These are phyloP conservation scores for Cricetomys ansorgei DNA, from an alignment of 2,113 vertebrate genomes.

Conservation along the genomic window DNA sequence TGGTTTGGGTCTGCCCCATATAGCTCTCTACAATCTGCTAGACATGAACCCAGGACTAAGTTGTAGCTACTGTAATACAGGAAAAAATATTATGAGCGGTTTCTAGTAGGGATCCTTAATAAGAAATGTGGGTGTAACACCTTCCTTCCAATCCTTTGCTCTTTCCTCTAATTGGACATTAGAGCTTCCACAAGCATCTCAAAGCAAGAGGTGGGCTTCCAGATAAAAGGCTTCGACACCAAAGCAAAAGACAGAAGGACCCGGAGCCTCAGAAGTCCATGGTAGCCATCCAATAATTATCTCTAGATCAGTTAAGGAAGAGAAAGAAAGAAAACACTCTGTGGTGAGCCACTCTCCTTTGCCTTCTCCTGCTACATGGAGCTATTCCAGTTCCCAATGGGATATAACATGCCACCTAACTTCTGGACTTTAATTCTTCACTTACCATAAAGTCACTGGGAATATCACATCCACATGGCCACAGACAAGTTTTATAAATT, in stretches of 20 bases:
- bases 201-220: background rate
- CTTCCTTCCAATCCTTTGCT: background rate
- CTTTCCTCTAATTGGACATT: background rate
- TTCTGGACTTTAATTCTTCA: too few species aligned
- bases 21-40: background rate
- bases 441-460: too few species aligned
- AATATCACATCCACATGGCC: too few species aligned
- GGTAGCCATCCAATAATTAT: background rate
- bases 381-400: constrained; percentile 19
- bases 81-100: background rate
- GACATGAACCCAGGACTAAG: background rate
- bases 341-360: background rate
- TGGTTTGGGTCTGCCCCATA: background rate
- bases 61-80: background rate
- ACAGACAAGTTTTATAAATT: too few species aligned
- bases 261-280: background rate
- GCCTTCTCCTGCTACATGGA: background rate
- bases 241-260: background rate
- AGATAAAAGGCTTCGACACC: background rate
- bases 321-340: background rate
- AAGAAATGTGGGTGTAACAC: background rate
- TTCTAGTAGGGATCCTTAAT: background rate
- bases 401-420: too few species aligned
- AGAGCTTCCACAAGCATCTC: background rate
- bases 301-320: background rate